Conservation (phyloP, 2,888 invertebrate genomes). For the Cyaniris semiargus region DNA sequence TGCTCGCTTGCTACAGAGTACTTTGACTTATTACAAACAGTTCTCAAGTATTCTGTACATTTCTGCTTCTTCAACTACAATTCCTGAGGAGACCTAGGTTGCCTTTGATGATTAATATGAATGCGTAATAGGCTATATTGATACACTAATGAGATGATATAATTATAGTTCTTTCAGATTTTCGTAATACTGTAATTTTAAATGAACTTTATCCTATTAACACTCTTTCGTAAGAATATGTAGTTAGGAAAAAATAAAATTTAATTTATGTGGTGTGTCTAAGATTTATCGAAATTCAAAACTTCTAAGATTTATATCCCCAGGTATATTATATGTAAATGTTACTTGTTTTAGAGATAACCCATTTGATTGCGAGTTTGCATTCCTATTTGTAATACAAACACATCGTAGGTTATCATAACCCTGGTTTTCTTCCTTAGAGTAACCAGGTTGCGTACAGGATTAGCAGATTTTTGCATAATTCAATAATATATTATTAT, state of each 20-base stretch:
- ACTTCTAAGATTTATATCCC: no score
- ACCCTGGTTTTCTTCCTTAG: not conserved
- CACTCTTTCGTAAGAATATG: no score
- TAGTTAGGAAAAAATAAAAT: no score
- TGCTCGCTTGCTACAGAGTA: not conserved
- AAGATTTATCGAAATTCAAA: no score
- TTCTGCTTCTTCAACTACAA: not conserved
- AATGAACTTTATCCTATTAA: not conserved
- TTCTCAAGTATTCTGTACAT: not conserved
- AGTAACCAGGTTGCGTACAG: conserved; percentile 6
- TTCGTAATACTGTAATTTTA: not conserved
- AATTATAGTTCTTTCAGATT: no score
- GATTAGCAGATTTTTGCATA: conserved; percentile 40
- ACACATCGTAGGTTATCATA: conserved; percentile 2
- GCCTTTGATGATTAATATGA: not conserved
- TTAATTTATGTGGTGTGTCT: no score
- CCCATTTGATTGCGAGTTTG: not conserved
- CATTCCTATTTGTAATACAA: not conserved
- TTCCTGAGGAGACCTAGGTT: not conserved
- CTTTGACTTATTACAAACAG: not conserved
- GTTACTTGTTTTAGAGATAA: not conserved
- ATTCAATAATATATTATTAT: conserved; percentile 28
- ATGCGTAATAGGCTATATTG: no score
- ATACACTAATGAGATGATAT: no score
- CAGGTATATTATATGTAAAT: no score